Evolutionary conservation across 2,113 vertebrate species (phyloP), one percentile per base, ranked within the genome.

Genomic region (Excalfactoria chinensis): DNA sequence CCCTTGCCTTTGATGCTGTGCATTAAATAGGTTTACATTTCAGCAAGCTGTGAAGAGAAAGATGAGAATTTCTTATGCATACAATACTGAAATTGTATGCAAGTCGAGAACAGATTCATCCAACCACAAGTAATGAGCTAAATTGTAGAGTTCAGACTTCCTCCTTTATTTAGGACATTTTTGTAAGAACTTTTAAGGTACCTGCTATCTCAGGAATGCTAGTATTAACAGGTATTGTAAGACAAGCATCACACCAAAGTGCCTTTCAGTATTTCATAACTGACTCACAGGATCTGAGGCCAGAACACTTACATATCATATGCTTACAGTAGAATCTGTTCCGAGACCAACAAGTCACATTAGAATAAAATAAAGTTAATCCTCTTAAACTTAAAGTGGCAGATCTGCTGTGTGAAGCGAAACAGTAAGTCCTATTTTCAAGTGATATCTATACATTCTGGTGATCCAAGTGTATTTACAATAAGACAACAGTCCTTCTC

Each of bases 291-390:
- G 11, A 34, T 34, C 14, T 28, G 32, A 63, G 37, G 19, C 8
- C 11, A 48, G 8, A 37, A 68, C 1, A 1, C 69, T 88, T 69
- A 59, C 23, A 40, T 20, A 30, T 68, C 37, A 37, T 14, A 37
- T 0, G 1, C 21, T 69, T 63, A 44, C 0, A 81, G 37, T 7
- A 58, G 21, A 11, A 73, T 19, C 30, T 68, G 56, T 22, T 73
- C 43, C 37, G 30, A 69, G 48, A 78, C 59, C 19, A 37, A 25
- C 25, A 8, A 1, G 4, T 49, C 21, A 7, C 7, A 51, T 55
- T 9, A 75, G 35, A 78, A 60, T 26, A 68, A 69, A 71, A 68
- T 28, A 34, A 88, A 60, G 21, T 21, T 56, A 56, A 28, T 75
- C 28, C 32, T 26, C n/a, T 86, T 70, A 70, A 55, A 78, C 22